phyloP scores from a whole-genome alignment of 2,888 invertebrate genomes.

The Neoaliturus tenellus region DNA sequence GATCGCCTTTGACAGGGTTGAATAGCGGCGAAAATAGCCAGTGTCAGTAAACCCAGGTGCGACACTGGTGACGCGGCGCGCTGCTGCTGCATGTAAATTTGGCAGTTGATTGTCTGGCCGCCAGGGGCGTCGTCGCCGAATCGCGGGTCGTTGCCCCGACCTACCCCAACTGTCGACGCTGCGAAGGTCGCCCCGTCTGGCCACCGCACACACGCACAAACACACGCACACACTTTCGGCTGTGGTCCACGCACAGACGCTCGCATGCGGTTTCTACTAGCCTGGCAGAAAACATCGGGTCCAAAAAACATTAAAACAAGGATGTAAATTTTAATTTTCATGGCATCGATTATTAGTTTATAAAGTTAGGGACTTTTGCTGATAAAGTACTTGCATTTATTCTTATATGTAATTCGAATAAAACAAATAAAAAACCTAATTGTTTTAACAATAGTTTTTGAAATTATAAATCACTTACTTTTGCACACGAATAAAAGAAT shows the following conservation, averaged over 20 bases:
- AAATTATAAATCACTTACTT: too few relatives aligned
- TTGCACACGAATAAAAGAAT: too few relatives aligned
- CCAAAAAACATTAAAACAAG: too few relatives aligned
- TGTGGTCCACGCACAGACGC: slow-evolving; percentile 2
- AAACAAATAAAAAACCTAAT: too few relatives aligned
- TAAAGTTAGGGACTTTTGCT: too few relatives aligned
- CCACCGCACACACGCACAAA: not conserved
- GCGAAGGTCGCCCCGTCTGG: slow-evolving; percentile 31
- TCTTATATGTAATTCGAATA: too few relatives aligned
- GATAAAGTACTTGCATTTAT: too few relatives aligned
- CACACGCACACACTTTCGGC: slow-evolving; percentile 22
- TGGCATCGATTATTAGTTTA: too few relatives aligned
- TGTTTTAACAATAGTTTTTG: too few relatives aligned
- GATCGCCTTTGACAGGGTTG: not conserved
- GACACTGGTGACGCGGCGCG: not conserved
- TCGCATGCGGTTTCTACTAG: not conserved
- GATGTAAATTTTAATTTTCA: too few relatives aligned
- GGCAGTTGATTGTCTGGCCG: slow-evolving; percentile 51
- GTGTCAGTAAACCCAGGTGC: slow-evolving; percentile 21
- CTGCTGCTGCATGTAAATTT: slow-evolving; percentile 40
- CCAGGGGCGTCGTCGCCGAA: slow-evolving; percentile 44
- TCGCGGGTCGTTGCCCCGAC: slow-evolving; percentile 40
- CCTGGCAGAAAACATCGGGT: not conserved
- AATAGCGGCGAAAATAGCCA: slow-evolving; percentile 23
- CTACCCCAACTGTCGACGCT: slow-evolving; percentile 37